These are phyloP conservation scores for Poicephalus meyeri DNA, from an alignment of 2,113 vertebrate species.

Conservation along the genomic window DNA sequence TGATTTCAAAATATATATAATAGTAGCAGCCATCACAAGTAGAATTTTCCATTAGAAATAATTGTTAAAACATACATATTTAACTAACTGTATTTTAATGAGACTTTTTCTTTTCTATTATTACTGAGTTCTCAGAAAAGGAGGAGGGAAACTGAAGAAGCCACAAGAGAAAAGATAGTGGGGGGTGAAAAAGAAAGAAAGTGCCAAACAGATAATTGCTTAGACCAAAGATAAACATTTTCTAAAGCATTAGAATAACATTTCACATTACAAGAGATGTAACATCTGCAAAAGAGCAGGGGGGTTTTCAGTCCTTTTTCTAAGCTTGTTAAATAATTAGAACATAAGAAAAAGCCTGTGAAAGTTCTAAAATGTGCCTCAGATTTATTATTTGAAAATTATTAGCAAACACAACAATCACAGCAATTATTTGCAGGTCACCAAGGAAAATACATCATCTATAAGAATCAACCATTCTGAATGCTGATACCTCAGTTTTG, in stretches of 20 bases:
- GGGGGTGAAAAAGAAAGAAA: neutral
- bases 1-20: neutral
- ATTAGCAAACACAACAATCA: neutral
- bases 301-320: neutral
- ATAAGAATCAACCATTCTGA: neutral
- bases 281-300: neutral
- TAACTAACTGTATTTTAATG: conserved; percentile 14
- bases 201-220: neutral
- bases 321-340: neutral
- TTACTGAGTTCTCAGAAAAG: neutral
- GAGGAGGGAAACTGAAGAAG: neutral
- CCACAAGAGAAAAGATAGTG: neutral
- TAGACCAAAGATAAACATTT: conserved; percentile 27
- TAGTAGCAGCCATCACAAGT: neutral
- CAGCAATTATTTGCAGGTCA: neutral
- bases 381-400: neutral
- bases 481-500: neutral
- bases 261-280: neutral
- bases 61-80: neutral
- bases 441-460: neutral
- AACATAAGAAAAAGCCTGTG: neutral
- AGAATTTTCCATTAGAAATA: conserved; percentile 19
- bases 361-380: neutral
- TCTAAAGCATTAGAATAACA: neutral
- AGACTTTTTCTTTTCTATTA: neutral